phyloP scores from a whole-genome alignment of 2,888 invertebrate genomes.

The Agonopterix arenella region DNA sequence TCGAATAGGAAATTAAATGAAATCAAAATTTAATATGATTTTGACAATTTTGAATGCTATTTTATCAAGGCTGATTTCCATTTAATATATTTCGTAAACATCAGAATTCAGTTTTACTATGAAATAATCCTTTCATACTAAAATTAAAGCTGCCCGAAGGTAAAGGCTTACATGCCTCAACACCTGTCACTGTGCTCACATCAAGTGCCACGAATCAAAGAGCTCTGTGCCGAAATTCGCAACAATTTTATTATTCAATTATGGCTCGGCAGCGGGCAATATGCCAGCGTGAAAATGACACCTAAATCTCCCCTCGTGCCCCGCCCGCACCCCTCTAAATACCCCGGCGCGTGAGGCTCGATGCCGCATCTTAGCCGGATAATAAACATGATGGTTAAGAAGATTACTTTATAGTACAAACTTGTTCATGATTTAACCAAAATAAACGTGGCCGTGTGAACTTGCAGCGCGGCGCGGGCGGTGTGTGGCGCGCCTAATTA shows the following conservation, averaged over 20 bases:
- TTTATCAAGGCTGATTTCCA: too few species aligned
- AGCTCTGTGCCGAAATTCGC: slow-evolving; percentile 39
- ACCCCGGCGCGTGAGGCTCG: slow-evolving; percentile 35
- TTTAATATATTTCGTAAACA: too few species aligned
- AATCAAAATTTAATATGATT: background rate
- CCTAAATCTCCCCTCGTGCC: slow-evolving; percentile 23
- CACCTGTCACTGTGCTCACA: background rate
- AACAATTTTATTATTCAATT: slow-evolving; percentile 64
- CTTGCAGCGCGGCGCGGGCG: slow-evolving; percentile 7
- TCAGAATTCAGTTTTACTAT: too few species aligned
- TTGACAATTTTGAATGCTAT: too few species aligned
- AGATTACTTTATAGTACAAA: slow-evolving; percentile 44
- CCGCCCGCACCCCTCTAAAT: slow-evolving; percentile 22
- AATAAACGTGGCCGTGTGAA: slow-evolving; percentile 28
- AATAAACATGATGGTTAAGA: slow-evolving; percentile 49
- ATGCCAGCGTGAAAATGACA: slow-evolving; percentile 59
- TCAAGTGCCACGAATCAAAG: slow-evolving; percentile 40
- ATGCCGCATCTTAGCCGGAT: slow-evolving; percentile 36
- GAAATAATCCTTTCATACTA: too few species aligned
- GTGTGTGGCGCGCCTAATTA: slow-evolving; percentile 39
- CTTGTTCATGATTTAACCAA: slow-evolving; percentile 50
- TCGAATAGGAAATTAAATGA: slow-evolving; percentile 4
- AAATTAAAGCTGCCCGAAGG: too few species aligned
- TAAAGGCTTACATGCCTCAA: background rate
- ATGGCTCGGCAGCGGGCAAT: slow-evolving; percentile 47